Base-by-base conservation (phyloP, 2,113 vertebrate species). In the Mobula birostris region DNA sequence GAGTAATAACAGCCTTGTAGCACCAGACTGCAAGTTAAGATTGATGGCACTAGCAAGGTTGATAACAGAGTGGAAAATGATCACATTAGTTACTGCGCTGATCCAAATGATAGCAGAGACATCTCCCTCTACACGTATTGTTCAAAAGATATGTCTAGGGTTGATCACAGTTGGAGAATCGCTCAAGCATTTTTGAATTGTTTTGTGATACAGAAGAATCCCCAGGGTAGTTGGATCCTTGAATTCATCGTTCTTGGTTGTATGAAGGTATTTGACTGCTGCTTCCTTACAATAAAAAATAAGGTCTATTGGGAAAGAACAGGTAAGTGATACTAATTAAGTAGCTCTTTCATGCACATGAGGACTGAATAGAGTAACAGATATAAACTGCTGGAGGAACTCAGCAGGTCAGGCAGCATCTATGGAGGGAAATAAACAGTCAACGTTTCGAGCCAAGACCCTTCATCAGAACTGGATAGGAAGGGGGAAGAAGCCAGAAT, bases 11-110 rank as follows among this genome's bases (percentile, higher is more conserved):
- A 76, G 70, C 11, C 32, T 40, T 74, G 68, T 74, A 56, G 40
- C 68, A 76, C 27, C 56, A 27, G 36, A 48, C 91, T 15, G 68
- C 9, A 36, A 93, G 70, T 21, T 29, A 48, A 29, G 66, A 93
- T 93, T 93, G 91, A 93, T 48, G 32, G 14, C 36, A 93, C 4
- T 11, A 3, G 32, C 36, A 56, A 56, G 40, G 68, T 56, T 56
- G 36, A 93, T 93, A 93, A 76, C 91, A 9, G 68, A 66, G 29
- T 90, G 85, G 85, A 90, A 90, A 66, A 90, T 90, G 8, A 74
- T 93, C 70, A 36, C 91, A 74, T 93, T 93, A 93, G 91, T 93
- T 72, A 76, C 70, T 72, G 90, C 66, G 29, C 58, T 88, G 83
- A 88, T 88, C 83, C 85, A 66, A 68, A 36, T 90, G 63, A 90